phyloP scores from a whole-genome alignment of 2,888 invertebrate species.

The Zygogramma bicolorata region DNA sequence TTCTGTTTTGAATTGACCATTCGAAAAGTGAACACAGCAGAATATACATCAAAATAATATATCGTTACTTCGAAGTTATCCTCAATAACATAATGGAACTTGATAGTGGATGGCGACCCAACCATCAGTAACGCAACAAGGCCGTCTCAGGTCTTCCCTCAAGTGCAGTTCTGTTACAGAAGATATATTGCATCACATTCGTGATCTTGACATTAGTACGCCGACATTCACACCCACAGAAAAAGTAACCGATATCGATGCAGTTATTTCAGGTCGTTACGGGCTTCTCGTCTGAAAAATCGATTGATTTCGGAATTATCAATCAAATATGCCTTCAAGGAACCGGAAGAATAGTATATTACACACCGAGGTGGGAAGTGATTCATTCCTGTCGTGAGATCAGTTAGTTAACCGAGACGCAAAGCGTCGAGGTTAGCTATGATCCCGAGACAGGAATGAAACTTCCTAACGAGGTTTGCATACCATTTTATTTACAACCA shows the following conservation, averaged over 20 bases:
- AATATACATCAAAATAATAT: not conserved
- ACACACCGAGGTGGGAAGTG: too few relatives aligned
- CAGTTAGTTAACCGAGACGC: too few relatives aligned
- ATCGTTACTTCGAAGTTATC: not conserved
- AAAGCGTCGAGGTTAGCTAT: too few relatives aligned
- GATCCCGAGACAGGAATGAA: too few relatives aligned
- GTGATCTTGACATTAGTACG: slow-evolving; percentile 44
- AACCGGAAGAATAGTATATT: too few relatives aligned
- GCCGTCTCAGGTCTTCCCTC: slow-evolving; percentile 27
- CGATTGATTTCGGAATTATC: too few relatives aligned
- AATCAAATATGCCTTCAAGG: too few relatives aligned
- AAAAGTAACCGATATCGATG: slow-evolving; percentile 6
- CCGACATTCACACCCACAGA: slow-evolving; percentile 40
- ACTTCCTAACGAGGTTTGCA: too few relatives aligned
- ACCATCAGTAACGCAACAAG: slow-evolving; percentile 36
- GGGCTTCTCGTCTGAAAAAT: not conserved
- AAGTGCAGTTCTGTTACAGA: slow-evolving; percentile 26
- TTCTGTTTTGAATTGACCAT: not conserved
- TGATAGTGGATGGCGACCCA: slow-evolving; percentile 14
- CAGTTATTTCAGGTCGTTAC: not conserved
- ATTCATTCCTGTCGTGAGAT: too few relatives aligned
- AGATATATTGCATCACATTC: slow-evolving; percentile 40
- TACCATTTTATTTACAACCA: too few relatives aligned
- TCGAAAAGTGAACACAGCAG: not conserved
- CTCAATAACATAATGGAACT: slow-evolving; percentile 3